Percentiles rank a stretch among this genome's conserved stretches.
Conservation (phyloP, 2,113 vertebrate genomes). For the Gavia stellata region DNA sequence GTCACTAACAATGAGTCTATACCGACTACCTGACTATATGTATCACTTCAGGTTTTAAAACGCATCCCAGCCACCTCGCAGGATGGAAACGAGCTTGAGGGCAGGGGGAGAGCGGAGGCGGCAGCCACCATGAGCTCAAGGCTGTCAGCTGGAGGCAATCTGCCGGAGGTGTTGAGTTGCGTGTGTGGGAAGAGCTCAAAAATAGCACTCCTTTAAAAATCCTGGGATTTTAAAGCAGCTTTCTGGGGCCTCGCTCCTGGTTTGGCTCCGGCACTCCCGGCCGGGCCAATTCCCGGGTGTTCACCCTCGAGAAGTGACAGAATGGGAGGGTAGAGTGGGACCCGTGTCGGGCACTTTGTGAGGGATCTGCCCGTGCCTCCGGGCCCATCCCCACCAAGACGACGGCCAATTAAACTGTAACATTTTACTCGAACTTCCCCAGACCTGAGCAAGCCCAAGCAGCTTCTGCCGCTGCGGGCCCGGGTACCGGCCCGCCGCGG, state of each 20-base stretch:
- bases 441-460: neutral
- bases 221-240: neutral
- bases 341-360: fast-evolving
- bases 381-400: fast-evolving
- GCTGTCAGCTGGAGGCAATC: conserved; percentile 10
- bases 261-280: neutral
- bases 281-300: neutral
- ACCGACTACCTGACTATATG: neutral
- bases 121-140: neutral
- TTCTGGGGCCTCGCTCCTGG: neutral
- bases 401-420: fast-evolving
- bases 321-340: fast-evolving
- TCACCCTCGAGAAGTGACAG: neutral
- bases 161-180: neutral
- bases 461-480: neutral
- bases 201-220: neutral
- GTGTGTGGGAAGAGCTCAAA: neutral
- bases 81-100: neutral
- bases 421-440: neutral
- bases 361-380: neutral
- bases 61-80: neutral
- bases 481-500: too few species aligned
- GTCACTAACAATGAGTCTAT: neutral
- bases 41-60: neutral
- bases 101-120: neutral